These are phyloP conservation scores for Tamandua tetradactyla DNA, from an alignment of 2,797 vertebrate genomes.

Conservation along the genomic window DNA sequence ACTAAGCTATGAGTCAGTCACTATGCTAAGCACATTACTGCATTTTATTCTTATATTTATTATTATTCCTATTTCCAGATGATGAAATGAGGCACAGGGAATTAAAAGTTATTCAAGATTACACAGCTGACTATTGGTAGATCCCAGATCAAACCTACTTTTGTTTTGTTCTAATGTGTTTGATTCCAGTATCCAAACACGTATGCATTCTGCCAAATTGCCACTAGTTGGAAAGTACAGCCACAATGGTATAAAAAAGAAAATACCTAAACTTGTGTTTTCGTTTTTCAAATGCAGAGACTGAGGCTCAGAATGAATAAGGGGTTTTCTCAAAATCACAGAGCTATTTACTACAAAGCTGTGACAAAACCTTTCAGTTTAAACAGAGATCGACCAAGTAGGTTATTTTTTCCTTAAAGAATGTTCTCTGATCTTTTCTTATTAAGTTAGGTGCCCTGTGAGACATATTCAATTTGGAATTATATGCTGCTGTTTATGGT, in stretches of 20 bases:
- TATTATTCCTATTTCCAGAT: background rate
- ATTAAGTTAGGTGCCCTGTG: background rate
- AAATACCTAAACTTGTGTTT: background rate
- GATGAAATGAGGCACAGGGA: background rate
- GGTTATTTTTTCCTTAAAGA: background rate
- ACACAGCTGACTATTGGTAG: background rate
- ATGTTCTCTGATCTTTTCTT: background rate
- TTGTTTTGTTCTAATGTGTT: background rate
- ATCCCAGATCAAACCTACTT: background rate
- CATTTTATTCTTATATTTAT: background rate
- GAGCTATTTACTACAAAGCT: background rate
- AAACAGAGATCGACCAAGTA: background rate
- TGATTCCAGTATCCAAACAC: background rate
- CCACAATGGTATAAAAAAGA: background rate
- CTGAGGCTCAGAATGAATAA: background rate
- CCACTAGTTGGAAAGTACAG: background rate
- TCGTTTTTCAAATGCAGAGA: background rate
- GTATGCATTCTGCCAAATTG: background rate
- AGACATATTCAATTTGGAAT: background rate
- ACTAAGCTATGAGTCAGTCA: background rate
- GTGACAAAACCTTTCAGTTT: background rate
- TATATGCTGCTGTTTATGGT: background rate
- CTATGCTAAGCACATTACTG: background rate
- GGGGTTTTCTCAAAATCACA: background rate
- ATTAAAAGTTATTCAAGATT: constrained; percentile 21